phyloP scores from a whole-genome alignment of 1,140 invertebrate genomes.

The Orchesella cincta region DNA sequence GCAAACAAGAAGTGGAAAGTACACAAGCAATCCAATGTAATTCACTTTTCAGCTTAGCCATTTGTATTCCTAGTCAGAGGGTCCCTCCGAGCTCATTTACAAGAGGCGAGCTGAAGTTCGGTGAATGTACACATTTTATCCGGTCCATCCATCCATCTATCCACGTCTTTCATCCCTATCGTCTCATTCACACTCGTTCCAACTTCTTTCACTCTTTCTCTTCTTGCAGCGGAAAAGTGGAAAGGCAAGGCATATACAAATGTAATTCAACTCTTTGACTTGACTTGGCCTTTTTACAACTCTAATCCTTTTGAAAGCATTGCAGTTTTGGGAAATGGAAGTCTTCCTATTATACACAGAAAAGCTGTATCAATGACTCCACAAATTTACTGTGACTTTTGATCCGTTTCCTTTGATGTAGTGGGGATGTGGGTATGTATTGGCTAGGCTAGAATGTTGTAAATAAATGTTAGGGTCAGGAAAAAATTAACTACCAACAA shows the following conservation, averaged over 20 bases:
- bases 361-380: constrained; percentile 13
- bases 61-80: neutral
- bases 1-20: neutral
- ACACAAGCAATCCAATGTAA: neutral
- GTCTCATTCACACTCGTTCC: constrained; percentile 42
- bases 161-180: constrained; percentile 31
- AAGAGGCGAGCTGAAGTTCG: neutral
- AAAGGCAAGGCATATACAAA: neutral
- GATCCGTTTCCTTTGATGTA: neutral
- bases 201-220: neutral
- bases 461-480: no score
- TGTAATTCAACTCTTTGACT: neutral
- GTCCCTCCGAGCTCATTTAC: neutral
- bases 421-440: no score
- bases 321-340: neutral
- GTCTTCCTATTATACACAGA: neutral
- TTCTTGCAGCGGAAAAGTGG: neutral
- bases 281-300: neutral
- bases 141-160: neutral
- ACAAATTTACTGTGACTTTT: constrained; percentile 15
- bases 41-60: constrained; percentile 8
- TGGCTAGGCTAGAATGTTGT: no score
- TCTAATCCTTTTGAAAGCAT: constrained; percentile 10
- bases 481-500: neutral
- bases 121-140: neutral